phyloP scores from a whole-genome alignment of 2,113 vertebrate genomes.

The Gobius niger region DNA sequence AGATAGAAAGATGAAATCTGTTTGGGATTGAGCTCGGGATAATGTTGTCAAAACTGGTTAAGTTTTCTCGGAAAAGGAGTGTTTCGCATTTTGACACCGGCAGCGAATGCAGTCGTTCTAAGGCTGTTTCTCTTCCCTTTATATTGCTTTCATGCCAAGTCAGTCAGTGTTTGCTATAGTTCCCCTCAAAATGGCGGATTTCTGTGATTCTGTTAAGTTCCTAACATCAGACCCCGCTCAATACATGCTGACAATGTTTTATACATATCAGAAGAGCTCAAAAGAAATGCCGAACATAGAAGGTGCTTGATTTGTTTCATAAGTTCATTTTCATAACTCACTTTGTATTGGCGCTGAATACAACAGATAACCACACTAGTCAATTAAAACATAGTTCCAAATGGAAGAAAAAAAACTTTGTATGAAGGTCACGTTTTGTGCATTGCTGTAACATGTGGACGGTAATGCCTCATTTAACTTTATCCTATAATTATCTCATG shows the following conservation, averaged over 20 bases:
- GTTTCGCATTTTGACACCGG: too few species aligned
- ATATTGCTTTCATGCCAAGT: too few species aligned
- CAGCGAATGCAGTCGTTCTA: too few species aligned
- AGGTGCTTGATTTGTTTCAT: background rate
- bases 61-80: too few species aligned
- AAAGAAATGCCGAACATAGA: background rate
- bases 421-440: background rate
- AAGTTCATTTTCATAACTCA: background rate
- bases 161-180: too few species aligned
- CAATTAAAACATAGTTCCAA: constrained; percentile 1
- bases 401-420: background rate
- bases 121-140: too few species aligned
- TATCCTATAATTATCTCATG: constrained; percentile 19
- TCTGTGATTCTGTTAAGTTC: too few species aligned
- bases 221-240: too few species aligned
- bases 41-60: too few species aligned
- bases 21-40: background rate
- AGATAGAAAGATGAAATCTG: background rate
- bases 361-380: background rate
- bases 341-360: background rate
- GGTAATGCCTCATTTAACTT: constrained; percentile 22
- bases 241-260: too few species aligned
- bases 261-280: too few species aligned
- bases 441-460: constrained; percentile 25
- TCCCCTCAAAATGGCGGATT: too few species aligned